Conservation (phyloP, 1,140 invertebrate species). For the Wiebesia pumilae region DNA sequence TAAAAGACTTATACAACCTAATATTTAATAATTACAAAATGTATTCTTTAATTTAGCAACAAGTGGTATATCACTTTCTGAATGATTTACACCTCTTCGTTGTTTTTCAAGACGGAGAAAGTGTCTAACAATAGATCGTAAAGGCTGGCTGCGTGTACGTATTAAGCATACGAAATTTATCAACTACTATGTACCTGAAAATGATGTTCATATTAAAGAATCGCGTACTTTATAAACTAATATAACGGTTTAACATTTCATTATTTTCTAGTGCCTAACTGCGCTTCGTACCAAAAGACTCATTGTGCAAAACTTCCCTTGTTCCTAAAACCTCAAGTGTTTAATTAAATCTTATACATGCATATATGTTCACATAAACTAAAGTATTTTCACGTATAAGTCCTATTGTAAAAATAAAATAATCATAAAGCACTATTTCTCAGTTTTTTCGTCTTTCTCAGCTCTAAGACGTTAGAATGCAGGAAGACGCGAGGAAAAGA, state of each 20-base stretch:
- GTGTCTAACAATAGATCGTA: background rate
- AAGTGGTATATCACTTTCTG: background rate
- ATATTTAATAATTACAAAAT: too few species aligned
- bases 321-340: background rate
- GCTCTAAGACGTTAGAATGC: background rate
- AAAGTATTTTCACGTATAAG: background rate
- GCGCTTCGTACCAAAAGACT: background rate
- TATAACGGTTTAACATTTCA: conserved; percentile 16
- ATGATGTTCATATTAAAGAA: background rate
- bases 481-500: background rate
- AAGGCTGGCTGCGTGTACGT: background rate
- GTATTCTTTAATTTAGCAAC: too few species aligned
- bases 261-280: conserved; percentile 6
- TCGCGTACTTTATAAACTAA: background rate
- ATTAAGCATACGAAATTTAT: background rate
- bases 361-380: background rate
- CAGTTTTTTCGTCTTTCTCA: background rate
- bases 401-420: background rate
- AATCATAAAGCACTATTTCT: conserved; percentile 4
- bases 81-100: background rate
- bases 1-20: too few species aligned
- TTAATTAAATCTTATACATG: background rate
- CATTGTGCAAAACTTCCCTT: background rate
- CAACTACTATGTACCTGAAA: background rate
- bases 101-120: background rate